These are phyloP conservation scores for Eudemis profundana DNA, from an alignment of 2,888 invertebrate genomes.

Conservation along the genomic window DNA sequence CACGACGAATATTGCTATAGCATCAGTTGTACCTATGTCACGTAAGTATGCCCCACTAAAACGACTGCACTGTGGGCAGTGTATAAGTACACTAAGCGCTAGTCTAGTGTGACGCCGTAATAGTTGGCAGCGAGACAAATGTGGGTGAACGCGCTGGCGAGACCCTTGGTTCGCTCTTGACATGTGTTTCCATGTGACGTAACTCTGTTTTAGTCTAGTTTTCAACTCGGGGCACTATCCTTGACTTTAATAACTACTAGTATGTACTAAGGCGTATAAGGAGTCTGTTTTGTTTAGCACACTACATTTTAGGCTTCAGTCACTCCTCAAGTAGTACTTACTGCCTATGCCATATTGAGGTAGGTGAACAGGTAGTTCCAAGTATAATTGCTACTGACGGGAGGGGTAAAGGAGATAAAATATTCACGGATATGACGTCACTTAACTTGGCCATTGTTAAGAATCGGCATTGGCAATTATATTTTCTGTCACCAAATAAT, in stretches of 20 bases:
- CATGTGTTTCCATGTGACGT: slow-evolving; percentile 22
- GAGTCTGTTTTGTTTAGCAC: too few species aligned
- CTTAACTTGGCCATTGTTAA: too few species aligned
- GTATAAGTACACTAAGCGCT: slow-evolving; percentile 6
- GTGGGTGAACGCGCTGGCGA: slow-evolving; percentile 35
- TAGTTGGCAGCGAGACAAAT: slow-evolving; percentile 31
- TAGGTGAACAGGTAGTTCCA: too few species aligned
- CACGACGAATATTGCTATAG: background rate
- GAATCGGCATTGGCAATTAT: too few species aligned
- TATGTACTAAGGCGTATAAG: background rate
- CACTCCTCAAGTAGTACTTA: too few species aligned
- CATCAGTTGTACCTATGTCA: background rate
- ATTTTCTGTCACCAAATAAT: too few species aligned
- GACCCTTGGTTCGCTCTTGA: slow-evolving; percentile 33
- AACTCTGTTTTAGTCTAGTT: slow-evolving; percentile 5
- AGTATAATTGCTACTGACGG: too few species aligned
- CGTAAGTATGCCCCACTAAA: background rate
- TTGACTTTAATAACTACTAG: background rate
- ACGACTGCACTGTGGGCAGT: background rate
- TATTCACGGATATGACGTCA: too few species aligned
- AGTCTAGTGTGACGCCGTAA: slow-evolving; percentile 25
- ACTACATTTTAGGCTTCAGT: too few species aligned
- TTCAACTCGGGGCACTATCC: background rate
- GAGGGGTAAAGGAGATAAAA: too few species aligned
- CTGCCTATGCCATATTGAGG: too few species aligned